A percentile compares a stretch with the other conserved stretches of the same genome.
Evolutionary conservation across 2,888 invertebrate species (phyloP).

Genomic region (Cerastis rubricosa): DNA sequence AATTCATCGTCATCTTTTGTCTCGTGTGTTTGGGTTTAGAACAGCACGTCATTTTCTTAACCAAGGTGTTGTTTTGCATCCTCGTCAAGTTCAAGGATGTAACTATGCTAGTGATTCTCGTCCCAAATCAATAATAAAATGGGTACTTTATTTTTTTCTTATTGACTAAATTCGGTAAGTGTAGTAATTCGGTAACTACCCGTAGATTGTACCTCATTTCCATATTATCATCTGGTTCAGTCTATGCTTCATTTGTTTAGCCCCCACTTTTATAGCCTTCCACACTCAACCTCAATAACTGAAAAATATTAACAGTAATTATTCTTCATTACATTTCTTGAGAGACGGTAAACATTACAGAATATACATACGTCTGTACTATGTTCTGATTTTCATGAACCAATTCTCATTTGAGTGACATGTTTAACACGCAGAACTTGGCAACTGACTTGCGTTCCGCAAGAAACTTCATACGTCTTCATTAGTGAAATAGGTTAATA

Average conservation of each 20-base stretch:
- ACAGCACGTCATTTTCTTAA: no score
- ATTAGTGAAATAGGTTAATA: slow-evolving; percentile 26
- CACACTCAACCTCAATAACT: background rate
- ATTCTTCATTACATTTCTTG: slow-evolving; percentile 13
- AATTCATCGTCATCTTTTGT: no score
- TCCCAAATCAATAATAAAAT: no score
- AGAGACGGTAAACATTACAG: slow-evolving; percentile 33
- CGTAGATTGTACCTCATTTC: no score
- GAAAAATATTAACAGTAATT: slow-evolving; percentile 10
- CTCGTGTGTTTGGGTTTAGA: no score
- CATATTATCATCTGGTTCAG: no score
- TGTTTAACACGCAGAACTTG: slow-evolving; percentile 39
- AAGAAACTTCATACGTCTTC: slow-evolving; percentile 29
- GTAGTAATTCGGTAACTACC: no score
- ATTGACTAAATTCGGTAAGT: no score
- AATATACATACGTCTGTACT: background rate
- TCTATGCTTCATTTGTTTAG: background rate
- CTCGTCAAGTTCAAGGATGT: no score
- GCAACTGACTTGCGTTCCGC: slow-evolving; percentile 33
- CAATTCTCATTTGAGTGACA: slow-evolving; percentile 53
- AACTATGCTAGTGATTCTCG: no score
- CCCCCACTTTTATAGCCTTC: background rate
- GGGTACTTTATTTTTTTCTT: no score
- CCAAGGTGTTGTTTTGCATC: no score
- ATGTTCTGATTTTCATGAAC: slow-evolving; percentile 53